Evolutionary conservation across 2,113 vertebrate species (phyloP), one percentile per base, ranked within the genome.

Genomic region (Arizona elegans): DNA sequence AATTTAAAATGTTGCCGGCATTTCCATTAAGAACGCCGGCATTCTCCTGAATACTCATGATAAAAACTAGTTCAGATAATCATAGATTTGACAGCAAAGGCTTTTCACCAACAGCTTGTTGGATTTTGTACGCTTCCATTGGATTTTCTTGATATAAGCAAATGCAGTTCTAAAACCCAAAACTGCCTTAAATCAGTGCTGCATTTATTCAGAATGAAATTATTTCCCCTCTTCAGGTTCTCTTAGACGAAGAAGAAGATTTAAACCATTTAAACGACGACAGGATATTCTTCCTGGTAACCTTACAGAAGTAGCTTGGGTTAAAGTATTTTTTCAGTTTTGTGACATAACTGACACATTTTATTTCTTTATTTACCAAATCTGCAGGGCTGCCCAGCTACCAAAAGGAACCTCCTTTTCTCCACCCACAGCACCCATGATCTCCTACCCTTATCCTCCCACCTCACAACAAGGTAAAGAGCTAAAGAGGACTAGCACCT

Each of bases 11-110:
- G 13, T 56, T 90, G 70, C 59, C 70, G 62, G 0, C 2, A 56
- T 88, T 94, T 95, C 62, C 86, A 10, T 93, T 59, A 89, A 13
- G 75, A 0, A 0, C 17, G 17, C 53, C 7, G 17, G 70, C 38
- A 85, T 92, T 38, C 65, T 90, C 85, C 38, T 33, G 55, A 62
- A 53, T 56, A 58, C 59, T 53, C 86, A 88, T 55, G 89, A 53
- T 5, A 19, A 62, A 62, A 88, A 90, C 59, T 90, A 53, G 89
- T 50, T 59, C 88, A 33, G 47, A 53, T 88, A 91, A 88, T 88
- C 53, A 90, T 4, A 86, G 33, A 52, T 93, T 70, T 90, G 91
- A 90, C 86, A 92, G 58, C 50, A 56, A 93, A 90, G 33, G 33
- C 56, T 12, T 90, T 50, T 70, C 58, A 55, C 62, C 54, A 43